Evolutionary conservation across 2,888 invertebrate genomes (phyloP), one percentile per base, ranked within the genome.

Genomic region (Eledone cirrhosa): DNA sequence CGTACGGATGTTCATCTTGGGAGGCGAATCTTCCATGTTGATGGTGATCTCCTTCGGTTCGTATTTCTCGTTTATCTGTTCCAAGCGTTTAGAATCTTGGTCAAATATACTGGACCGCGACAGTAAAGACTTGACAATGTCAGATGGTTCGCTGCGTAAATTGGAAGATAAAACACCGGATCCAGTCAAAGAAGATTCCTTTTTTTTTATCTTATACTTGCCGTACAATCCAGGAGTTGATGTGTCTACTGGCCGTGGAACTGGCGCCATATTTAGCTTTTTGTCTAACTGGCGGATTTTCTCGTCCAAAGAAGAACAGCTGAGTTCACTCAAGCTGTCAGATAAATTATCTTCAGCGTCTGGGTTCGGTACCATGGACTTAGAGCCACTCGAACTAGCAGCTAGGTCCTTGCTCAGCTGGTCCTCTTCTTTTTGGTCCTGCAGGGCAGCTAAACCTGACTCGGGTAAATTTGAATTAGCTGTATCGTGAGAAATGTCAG

Each of bases 21-120:
- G 72, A 76, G 83, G 69, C 19, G 80, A 82, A 69, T 82, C 84
- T 16, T 81, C 84, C 59, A 81, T 72, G 77, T 48, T 74, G 19
- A 80, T 75, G 33, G 72, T 80, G 47, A 85, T 53, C 31, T 88
- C 87, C 82, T 90, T 90, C 16, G 90, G 89, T 92, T 97, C 94
- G 92, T 96, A 94, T 92, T 96, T 94, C 91, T 97, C 94, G 89
- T 94, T 93, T 80, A 95, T 94, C 87, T 90, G 88, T 90, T 97
- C 97, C 80, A 98, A 92, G 53, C 98, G 93, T 91, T 97, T 97
- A 65, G 95, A 94, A 90, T 98, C 98, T 90, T 98, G 98, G 90
- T 98, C 98, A 91, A 98, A 98, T 78, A 98, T 90, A 80, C 97
- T 97, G 82, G 95, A 94, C 90, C 96, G 96, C 8, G 97, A 96